Conservation (phyloP, 1,140 invertebrate species). For the Plodia interpunctella region DNA sequence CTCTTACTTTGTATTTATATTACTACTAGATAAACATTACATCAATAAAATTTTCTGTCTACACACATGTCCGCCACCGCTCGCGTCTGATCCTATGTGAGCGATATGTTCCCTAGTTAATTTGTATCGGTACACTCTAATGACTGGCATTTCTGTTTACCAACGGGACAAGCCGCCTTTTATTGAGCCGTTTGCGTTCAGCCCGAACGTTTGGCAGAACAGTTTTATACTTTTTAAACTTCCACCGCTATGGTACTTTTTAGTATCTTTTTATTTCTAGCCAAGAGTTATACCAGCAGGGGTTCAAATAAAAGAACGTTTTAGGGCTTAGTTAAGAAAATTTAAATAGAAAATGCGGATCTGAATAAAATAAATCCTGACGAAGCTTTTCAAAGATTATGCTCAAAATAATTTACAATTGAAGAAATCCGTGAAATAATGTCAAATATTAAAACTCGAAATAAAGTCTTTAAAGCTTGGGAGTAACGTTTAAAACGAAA, state of each 20-base stretch:
- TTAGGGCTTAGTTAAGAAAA: background rate
- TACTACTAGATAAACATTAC: too few relatives aligned
- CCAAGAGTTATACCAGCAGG: background rate
- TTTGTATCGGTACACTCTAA: constrained; percentile 32
- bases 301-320: background rate
- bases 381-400: background rate
- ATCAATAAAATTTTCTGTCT: background rate
- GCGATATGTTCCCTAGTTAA: background rate
- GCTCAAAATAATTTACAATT: background rate
- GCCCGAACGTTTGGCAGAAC: constrained; percentile 41
- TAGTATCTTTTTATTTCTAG: constrained; percentile 20
- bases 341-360: constrained; percentile 6
- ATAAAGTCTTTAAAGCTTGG: too few relatives aligned
- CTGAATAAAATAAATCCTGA: background rate
- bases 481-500: too few relatives aligned
- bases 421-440: background rate
- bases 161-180: constrained; percentile 55
- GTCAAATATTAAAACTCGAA: too few relatives aligned
- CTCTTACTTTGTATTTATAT: too few relatives aligned
- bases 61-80: too few relatives aligned
- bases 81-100: background rate
- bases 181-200: constrained; percentile 63
- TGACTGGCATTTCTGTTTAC: constrained; percentile 67
- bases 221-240: constrained; percentile 30
- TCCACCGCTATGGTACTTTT: constrained; percentile 16